Conservation (phyloP, 2,797 vertebrate genomes). For the Yasuhikotakia modesta region DNA sequence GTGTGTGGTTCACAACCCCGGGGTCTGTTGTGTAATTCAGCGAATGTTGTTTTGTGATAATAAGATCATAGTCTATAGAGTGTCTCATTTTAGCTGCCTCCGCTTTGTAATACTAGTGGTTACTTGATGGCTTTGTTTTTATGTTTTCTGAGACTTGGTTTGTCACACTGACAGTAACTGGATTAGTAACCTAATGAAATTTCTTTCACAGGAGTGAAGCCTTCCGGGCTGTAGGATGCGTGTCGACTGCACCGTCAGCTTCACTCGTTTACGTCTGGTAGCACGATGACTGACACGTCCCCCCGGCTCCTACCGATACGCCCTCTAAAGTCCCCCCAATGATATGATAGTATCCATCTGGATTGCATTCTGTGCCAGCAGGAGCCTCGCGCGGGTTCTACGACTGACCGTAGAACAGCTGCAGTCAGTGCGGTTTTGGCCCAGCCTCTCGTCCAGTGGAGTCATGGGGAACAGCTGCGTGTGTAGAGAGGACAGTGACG, state of each 20-base stretch:
- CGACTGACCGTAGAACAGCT: slow-evolving; percentile 82
- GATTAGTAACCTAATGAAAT: slow-evolving; percentile 7
- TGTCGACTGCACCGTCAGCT: slow-evolving; percentile 53
- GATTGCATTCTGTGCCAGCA: slow-evolving; percentile 95
- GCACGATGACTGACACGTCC: slow-evolving; percentile 69
- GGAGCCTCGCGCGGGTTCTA: slow-evolving; percentile 92
- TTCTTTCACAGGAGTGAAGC: slow-evolving; percentile 48
- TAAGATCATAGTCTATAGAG: background rate
- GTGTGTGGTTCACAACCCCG: background rate
- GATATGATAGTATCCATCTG: slow-evolving; percentile 99
- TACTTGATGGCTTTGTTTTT: background rate
- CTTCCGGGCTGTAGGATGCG: slow-evolving; percentile 64
- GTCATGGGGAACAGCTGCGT: slow-evolving; percentile 98
- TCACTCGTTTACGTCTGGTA: slow-evolving; percentile 50
- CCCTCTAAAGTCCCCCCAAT: slow-evolving; percentile 84
- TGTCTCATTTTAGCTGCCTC: background rate
- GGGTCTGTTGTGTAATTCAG: background rate
- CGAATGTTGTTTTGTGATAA: background rate
- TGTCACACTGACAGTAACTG: slow-evolving; percentile 8
- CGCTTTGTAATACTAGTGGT: background rate
- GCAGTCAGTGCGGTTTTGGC: slow-evolving; percentile 76
- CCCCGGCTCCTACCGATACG: slow-evolving; percentile 73
- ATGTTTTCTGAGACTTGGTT: background rate
- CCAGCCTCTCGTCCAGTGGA: slow-evolving; percentile 72
- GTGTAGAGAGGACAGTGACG: slow-evolving; percentile 94